Base-by-base conservation (phyloP, 2,888 invertebrate genomes). In the Xanthorhoe designata region DNA sequence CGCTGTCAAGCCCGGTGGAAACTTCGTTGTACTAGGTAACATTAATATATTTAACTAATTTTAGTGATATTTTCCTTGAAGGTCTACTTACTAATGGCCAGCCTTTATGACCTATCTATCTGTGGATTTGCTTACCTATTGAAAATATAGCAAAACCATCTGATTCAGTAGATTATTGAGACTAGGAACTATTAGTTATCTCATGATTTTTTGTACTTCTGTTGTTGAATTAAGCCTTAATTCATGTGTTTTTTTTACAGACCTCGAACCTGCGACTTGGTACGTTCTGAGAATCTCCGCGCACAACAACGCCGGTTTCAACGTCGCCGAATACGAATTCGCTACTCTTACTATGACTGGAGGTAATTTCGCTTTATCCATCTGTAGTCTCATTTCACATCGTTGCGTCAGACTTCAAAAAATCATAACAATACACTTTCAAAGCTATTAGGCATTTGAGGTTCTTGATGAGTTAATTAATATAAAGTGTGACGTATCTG, bases 231-330 rank as follows among this genome's bases (percentile, higher is more conserved):
- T n/a, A n/a, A n/a, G n/a, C n/a, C n/a, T n/a, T n/a, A n/a, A n/a
- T n/a, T n/a, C n/a, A 24, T 24, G 24, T 24, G 24, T 3, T 24
- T 24, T 24, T 24, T 24, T 24, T 24, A 1, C 76, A 87, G 98
- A 98, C 85, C 93, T 99, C 78, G 98, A 98, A 80, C 98, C 99
- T 0, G 98, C 98, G 18, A 97, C 97, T 13, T 98, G 98, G 98
- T 99, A 99, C 85, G 96, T 97, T 79, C 94, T 99, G 72, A 95
- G 97, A 70, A 98, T 98, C 49, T 98, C 98, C 1, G 97, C 98
- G 4, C 97, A 98, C 90, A 99, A 98, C 89, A 98, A 98, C 79
- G 99, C 99, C 68, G 99, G 99, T 58, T 98, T 98, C 80, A 97
- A 98, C 49, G 98, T 98, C 58, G 98, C 98, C 66, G 97, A 98